Percentiles rank a stretch among this genome's conserved stretches.
Conservation (phyloP, 2,797 vertebrate genomes). For the Gallinago stenura region DNA sequence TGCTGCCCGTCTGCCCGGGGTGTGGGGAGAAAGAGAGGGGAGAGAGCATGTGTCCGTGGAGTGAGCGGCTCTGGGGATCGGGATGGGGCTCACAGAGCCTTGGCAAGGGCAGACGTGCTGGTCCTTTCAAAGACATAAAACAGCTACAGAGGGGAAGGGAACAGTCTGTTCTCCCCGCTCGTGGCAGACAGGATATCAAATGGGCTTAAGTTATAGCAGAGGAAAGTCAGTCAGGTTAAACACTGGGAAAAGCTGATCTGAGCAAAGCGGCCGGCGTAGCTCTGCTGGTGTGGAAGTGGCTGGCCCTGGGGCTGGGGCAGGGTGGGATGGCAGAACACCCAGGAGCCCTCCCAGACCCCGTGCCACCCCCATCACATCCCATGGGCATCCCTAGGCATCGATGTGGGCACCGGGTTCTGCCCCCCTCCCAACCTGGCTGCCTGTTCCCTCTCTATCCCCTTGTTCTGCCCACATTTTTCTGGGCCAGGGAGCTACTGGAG, state of each 20-base stretch:
- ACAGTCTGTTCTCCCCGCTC: slow-evolving; percentile 36
- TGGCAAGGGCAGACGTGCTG: not conserved
- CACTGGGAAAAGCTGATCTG: not conserved
- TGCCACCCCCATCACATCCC: not conserved
- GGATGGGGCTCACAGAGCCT: not conserved
- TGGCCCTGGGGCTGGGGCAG: accelerated
- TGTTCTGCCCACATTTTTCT: not conserved
- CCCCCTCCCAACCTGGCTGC: not conserved
- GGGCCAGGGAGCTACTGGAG: not conserved
- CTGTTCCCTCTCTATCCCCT: not conserved
- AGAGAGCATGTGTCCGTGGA: accelerated
- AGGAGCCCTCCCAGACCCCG: accelerated
- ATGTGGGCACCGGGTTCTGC: not conserved
- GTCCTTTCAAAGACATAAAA: slow-evolving; percentile 43
- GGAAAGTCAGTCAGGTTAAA: slow-evolving; percentile 37
- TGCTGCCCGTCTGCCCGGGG: accelerated
- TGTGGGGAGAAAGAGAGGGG: not conserved
- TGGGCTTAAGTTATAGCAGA: not conserved
- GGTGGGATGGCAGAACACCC: not conserved
- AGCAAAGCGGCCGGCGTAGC: accelerated
- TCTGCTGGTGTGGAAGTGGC: not conserved
- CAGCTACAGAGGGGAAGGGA: slow-evolving; percentile 41
- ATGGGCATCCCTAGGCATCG: not conserved
- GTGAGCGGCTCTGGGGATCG: accelerated
- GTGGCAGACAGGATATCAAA: slow-evolving; percentile 47